Conservation (phyloP, 2,113 vertebrate species). For the Urocolius indicus region DNA sequence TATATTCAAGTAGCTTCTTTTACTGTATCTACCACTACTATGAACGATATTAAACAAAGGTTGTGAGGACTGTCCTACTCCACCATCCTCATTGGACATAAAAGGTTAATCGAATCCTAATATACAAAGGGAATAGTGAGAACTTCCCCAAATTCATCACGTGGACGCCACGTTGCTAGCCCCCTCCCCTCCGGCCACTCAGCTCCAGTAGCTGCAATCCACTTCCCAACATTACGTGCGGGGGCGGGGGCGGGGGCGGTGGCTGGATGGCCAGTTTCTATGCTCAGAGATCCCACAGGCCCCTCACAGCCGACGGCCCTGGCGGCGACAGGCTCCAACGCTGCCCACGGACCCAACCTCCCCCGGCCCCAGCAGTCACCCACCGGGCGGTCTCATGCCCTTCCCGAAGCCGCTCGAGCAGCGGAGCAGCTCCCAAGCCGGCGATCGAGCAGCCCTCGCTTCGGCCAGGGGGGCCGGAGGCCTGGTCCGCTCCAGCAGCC, state of each 20-base stretch:
- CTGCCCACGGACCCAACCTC: rapidly evolving
- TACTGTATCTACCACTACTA: too few relatives aligned
- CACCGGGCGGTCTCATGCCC: rapidly evolving
- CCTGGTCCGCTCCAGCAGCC: not conserved
- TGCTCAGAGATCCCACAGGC: not conserved
- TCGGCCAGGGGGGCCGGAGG: rapidly evolving
- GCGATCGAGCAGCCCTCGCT: rapidly evolving
- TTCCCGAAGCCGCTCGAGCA: rapidly evolving
- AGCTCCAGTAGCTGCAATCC: rapidly evolving
- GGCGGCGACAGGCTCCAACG: not conserved
- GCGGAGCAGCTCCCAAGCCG: too few relatives aligned
- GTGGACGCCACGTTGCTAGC: not conserved
- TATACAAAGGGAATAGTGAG: not conserved
- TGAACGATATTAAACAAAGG: not conserved
- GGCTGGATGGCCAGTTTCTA: not conserved
- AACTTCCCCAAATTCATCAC: not conserved
- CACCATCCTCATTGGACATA: not conserved
- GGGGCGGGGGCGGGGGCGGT: rapidly evolving
- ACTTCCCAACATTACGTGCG: not conserved
- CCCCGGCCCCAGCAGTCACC: rapidly evolving
- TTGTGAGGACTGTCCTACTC: not conserved
- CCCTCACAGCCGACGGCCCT: not conserved
- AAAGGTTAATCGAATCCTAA: not conserved
- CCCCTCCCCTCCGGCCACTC: not conserved
- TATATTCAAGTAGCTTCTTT: not conserved